Conservation (phyloP, 2,797 vertebrate genomes). For the Onychomys leucogaster region DNA sequence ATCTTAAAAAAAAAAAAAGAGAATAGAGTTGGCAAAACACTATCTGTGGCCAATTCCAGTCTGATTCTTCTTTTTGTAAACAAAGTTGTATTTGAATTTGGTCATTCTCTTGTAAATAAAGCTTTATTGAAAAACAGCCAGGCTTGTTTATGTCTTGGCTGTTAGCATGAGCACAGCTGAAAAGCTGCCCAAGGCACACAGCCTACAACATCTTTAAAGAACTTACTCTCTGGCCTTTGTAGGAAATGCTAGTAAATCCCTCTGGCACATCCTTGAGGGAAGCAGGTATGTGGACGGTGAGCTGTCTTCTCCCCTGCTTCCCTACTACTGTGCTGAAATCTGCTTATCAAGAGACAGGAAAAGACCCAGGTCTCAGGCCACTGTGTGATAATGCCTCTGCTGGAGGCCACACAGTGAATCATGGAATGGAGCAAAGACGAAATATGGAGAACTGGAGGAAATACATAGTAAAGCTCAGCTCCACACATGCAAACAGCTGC, state of each 20-base stretch:
- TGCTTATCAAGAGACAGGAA: neutral
- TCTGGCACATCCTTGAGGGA: neutral
- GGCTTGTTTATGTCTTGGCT: too few relatives aligned
- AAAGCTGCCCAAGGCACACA: neutral
- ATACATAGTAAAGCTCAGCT: neutral
- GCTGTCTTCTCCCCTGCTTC: neutral
- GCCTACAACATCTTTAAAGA: neutral
- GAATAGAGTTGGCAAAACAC: neutral
- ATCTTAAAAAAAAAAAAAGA: neutral
- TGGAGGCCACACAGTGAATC: neutral
- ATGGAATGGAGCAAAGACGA: neutral
- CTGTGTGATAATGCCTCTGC: neutral
- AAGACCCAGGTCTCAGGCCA: neutral
- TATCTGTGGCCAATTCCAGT: neutral
- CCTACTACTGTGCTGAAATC: neutral
- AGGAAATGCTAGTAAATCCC: neutral
- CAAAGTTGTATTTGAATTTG: neutral
- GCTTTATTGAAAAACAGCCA: neutral
- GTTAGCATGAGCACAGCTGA: neutral
- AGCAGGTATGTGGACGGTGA: neutral
- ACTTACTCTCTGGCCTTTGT: neutral
- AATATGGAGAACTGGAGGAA: neutral
- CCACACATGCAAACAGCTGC: too few relatives aligned
- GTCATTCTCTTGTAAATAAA: neutral
- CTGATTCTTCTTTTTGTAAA: neutral